These are phyloP conservation scores for Cephus rjabovi DNA, from an alignment of 2,888 invertebrate species.

Conservation along the genomic window DNA sequence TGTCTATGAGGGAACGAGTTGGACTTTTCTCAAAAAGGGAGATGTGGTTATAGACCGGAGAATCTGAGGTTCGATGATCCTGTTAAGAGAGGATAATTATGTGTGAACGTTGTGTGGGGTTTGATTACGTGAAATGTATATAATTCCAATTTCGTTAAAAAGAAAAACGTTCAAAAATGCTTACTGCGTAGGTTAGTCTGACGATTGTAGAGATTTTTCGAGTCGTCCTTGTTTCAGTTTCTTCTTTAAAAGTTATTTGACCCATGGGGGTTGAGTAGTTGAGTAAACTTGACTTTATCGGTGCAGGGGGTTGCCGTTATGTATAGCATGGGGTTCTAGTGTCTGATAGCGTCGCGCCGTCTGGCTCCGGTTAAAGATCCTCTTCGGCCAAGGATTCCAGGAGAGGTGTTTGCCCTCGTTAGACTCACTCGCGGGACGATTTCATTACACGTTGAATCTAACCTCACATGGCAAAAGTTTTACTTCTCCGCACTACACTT, in stretches of 20 bases:
- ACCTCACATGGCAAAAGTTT: not conserved
- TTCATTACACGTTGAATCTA: not conserved
- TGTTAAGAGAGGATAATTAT: too few relatives aligned
- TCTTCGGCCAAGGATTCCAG: slow-evolving; percentile 13
- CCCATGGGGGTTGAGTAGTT: not conserved
- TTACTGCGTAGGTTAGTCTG: not conserved
- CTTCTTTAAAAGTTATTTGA: not conserved
- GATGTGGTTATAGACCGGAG: too few relatives aligned
- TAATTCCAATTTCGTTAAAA: too few relatives aligned
- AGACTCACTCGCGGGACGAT: not conserved
- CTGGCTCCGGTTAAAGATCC: slow-evolving; percentile 23
- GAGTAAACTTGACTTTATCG: not conserved
- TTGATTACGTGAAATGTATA: too few relatives aligned
- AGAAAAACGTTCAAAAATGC: not conserved
- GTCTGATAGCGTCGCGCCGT: slow-evolving; percentile 19
- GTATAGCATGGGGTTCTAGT: not conserved
- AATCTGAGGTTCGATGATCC: too few relatives aligned
- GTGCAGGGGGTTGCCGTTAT: not conserved
- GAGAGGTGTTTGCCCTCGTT: not conserved
- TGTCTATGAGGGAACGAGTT: too few relatives aligned
- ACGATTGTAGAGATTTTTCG: not conserved
- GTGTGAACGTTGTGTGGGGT: not conserved
- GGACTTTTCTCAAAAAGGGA: too few relatives aligned
- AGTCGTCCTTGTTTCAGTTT: not conserved
- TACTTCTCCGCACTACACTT: not conserved